phyloP scores from a whole-genome alignment of 2,113 vertebrate genomes.

The Gorsachius goisagi region DNA sequence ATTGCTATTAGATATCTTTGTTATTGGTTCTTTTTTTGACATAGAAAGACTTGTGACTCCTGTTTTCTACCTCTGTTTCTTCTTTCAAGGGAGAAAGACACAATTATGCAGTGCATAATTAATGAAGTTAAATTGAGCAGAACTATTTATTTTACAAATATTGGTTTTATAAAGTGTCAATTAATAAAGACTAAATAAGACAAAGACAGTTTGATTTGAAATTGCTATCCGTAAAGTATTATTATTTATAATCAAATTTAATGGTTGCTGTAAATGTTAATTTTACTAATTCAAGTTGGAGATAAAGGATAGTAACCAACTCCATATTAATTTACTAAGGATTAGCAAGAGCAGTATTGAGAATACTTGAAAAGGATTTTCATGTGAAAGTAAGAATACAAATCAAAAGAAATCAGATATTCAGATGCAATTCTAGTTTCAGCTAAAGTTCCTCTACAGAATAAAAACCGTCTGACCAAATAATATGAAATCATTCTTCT shows the following conservation, averaged over 20 bases:
- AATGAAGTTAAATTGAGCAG: slow-evolving; percentile 47
- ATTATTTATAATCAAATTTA: slow-evolving; percentile 53
- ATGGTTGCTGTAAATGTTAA: slow-evolving; percentile 51
- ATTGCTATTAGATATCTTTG: not conserved
- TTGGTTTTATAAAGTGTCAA: slow-evolving; percentile 31
- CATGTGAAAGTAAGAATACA: not conserved
- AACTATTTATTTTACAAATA: slow-evolving; percentile 57
- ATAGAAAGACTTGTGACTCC: not conserved
- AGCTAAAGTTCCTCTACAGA: not conserved
- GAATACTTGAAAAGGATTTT: slow-evolving; percentile 18
- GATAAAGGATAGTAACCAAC: not conserved
- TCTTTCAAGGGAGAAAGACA: not conserved
- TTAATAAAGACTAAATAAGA: slow-evolving; percentile 56
- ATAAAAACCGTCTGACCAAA: not conserved
- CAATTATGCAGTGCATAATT: not conserved
- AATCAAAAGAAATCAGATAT: not conserved
- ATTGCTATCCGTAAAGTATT: slow-evolving; percentile 30
- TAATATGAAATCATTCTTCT: not conserved
- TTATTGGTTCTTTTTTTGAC: not conserved
- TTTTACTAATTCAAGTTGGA: slow-evolving; percentile 43
- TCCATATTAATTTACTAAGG: slow-evolving; percentile 30
- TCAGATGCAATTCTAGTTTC: not conserved
- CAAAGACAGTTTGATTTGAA: slow-evolving; percentile 46
- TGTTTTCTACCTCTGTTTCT: not conserved
- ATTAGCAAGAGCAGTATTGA: slow-evolving; percentile 1